phyloP scores from a whole-genome alignment of 1,140 invertebrate genomes.

The Cyrtorhinus lividipennis region DNA sequence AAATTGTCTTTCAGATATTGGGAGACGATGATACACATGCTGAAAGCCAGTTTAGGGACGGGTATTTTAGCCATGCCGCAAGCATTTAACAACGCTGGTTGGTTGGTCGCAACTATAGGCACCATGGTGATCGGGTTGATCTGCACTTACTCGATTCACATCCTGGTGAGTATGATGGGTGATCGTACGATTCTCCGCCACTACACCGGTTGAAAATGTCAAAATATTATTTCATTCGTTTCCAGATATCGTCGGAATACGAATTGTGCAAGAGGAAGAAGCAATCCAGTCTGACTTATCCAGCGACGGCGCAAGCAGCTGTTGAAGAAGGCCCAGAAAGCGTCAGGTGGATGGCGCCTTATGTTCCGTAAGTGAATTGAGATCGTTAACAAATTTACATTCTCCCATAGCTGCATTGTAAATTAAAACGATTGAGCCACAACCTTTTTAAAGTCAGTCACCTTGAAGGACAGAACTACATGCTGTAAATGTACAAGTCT shows the following conservation, averaged over 20 bases:
- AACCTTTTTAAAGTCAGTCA: not conserved
- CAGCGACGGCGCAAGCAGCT: constrained; percentile 49
- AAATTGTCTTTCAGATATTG: constrained; percentile 43
- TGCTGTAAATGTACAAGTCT: too few relatives aligned
- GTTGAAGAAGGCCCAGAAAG: constrained; percentile 46
- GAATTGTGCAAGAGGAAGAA: constrained; percentile 49
- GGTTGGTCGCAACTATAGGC: constrained; percentile 46
- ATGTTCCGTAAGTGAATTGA: constrained; percentile 39
- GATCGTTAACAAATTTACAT: not conserved
- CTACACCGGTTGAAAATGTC: too few relatives aligned
- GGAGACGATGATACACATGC: constrained; percentile 63
- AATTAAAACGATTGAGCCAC: not conserved
- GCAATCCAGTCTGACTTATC: constrained; percentile 54
- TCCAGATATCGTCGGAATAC: constrained; percentile 46
- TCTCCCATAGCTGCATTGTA: not conserved
- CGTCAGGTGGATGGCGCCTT: constrained; percentile 31
- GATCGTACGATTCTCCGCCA: not conserved
- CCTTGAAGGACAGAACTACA: too few relatives aligned
- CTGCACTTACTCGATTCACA: constrained; percentile 66
- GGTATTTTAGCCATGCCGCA: constrained; percentile 81
- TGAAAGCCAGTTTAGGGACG: constrained; percentile 77
- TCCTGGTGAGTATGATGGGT: constrained; percentile 39
- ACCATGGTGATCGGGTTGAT: constrained; percentile 53
- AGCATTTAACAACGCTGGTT: constrained; percentile 64
- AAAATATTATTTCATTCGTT: too few relatives aligned